phyloP scores from a whole-genome alignment of 2,888 invertebrate genomes.

The Odontomyia ornata region DNA sequence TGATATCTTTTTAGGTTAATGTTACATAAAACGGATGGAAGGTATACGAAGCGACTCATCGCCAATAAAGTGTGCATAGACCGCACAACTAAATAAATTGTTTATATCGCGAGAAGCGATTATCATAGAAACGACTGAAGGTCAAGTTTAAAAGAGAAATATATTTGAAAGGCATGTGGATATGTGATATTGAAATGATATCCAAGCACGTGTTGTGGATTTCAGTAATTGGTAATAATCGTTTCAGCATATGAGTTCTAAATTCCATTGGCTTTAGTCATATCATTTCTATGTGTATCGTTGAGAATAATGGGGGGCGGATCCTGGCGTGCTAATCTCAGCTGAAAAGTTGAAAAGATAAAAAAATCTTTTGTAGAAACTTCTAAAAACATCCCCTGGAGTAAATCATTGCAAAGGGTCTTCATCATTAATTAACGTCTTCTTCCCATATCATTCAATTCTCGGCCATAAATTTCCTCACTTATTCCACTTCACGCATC shows the following conservation, averaged over 20 bases:
- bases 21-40: conserved; percentile 18
- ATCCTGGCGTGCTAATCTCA: too few relatives aligned
- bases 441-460: not conserved
- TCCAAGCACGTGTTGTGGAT: not conserved
- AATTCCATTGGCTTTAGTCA: not conserved
- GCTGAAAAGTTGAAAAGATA: too few relatives aligned
- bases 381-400: too few relatives aligned
- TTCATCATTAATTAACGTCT: too few relatives aligned
- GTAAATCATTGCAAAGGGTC: too few relatives aligned
- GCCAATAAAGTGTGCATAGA: not conserved
- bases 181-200: not conserved
- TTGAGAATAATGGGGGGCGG: too few relatives aligned
- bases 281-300: too few relatives aligned
- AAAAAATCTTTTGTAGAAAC: too few relatives aligned
- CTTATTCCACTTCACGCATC: conserved; percentile 4
- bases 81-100: conserved; percentile 14
- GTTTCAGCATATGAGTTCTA: not conserved
- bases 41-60: not conserved
- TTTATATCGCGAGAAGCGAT: not conserved
- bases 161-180: conserved; percentile 3
- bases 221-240: not conserved
- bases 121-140: conserved; percentile 24
- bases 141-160: not conserved
- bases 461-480: conserved; percentile 1
- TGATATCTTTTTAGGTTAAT: conserved; percentile 39